Conservation (phyloP, 2,888 invertebrate genomes). For the Athalia circularis region DNA sequence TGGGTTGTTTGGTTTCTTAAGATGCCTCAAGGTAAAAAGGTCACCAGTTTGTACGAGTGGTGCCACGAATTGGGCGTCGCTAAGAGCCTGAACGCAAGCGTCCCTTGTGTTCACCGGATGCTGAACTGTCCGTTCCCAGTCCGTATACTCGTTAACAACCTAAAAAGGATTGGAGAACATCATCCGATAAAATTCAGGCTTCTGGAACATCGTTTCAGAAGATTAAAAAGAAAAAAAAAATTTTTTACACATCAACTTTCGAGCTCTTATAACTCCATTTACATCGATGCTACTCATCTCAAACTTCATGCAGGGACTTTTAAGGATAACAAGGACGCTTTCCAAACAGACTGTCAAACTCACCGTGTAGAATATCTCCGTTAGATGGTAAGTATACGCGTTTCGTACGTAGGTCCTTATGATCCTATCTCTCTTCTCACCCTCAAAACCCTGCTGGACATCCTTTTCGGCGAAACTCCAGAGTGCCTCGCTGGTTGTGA, state of each 20-base stretch:
- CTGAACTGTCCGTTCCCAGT: constrained; percentile 95
- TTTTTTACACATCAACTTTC: too few species aligned
- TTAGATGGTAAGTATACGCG: constrained; percentile 95
- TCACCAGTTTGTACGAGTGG: constrained; percentile 92
- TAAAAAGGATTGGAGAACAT: constrained; percentile 42
- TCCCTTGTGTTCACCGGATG: constrained; percentile 93
- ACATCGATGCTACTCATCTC: background rate
- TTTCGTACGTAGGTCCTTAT: constrained; percentile 94
- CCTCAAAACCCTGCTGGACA: constrained; percentile 90
- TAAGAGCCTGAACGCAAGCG: constrained; percentile 92
- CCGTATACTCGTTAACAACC: constrained; percentile 95
- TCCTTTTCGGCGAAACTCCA: constrained; percentile 92
- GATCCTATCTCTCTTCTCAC: constrained; percentile 90
- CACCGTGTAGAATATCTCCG: constrained; percentile 97
- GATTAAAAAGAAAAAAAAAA: too few species aligned
- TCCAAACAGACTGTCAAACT: constrained; percentile 25
- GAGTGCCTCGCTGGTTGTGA: constrained; percentile 93
- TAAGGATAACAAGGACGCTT: background rate
- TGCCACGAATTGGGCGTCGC: constrained; percentile 95
- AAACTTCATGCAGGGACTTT: background rate
- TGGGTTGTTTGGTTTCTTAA: constrained; percentile 76
- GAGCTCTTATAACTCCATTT: too few species aligned
- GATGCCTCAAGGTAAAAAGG: constrained; percentile 78
- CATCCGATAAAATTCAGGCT: too few species aligned
- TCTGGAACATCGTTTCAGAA: too few species aligned